These are phyloP conservation scores for Trichechus manatus DNA, from an alignment of 2,113 vertebrate species.

Conservation along the genomic window DNA sequence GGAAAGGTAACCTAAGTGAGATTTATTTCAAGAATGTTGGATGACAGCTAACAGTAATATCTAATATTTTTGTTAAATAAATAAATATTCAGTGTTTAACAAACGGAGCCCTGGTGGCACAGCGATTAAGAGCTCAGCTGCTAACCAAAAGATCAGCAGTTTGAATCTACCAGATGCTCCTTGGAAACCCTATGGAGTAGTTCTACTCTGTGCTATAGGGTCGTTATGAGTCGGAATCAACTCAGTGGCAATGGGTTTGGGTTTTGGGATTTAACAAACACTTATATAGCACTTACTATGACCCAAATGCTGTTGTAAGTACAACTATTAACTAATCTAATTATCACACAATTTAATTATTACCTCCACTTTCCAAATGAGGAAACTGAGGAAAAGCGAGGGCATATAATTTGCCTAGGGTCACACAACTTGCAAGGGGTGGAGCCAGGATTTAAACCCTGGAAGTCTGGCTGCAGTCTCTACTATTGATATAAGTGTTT, in stretches of 20 bases:
- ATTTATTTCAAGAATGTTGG: conserved; percentile 19
- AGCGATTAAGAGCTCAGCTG: no score
- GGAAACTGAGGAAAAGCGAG: not conserved
- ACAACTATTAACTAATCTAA: not conserved
- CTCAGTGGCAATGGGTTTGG: no score
- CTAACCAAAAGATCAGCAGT: no score
- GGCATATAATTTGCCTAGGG: not conserved
- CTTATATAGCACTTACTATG: not conserved
- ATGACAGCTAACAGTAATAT: not conserved
- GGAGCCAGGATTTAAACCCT: not conserved
- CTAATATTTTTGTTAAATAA: conserved; percentile 10
- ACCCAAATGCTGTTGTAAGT: not conserved
- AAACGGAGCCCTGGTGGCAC: not conserved
- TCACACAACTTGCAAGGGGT: not conserved
- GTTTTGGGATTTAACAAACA: not conserved
- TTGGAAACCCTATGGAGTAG: no score
- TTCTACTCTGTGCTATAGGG: no score
- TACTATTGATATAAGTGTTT: not conserved
- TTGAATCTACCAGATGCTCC: no score
- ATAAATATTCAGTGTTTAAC: conserved; percentile 11
- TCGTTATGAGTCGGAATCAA: no score
- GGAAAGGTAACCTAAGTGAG: conserved; percentile 6
- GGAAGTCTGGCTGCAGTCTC: not conserved
- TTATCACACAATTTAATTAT: not conserved
- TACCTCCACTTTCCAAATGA: conserved; percentile 13